phyloP scores from a whole-genome alignment of 2,888 invertebrate species.

The Phasia obesa region DNA sequence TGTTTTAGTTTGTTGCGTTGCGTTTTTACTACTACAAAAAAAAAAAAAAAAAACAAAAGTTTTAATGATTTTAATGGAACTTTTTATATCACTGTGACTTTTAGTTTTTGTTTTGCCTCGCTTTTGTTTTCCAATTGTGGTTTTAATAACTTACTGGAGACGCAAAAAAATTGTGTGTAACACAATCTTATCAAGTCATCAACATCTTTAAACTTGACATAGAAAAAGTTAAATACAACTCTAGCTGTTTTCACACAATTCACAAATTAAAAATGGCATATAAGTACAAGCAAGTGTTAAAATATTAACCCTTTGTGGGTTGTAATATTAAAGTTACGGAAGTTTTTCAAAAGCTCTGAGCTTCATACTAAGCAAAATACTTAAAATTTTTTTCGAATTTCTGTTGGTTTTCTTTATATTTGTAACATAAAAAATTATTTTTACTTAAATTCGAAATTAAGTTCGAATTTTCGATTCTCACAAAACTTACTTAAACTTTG shows the following conservation, averaged over 20 bases:
- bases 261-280: neutral
- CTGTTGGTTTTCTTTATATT: no score
- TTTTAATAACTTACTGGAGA: constrained; percentile 29
- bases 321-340: no score
- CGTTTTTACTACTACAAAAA: neutral
- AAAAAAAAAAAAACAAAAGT: no score
- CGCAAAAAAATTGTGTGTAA: constrained; percentile 1
- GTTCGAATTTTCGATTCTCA: no score
- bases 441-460: no score
- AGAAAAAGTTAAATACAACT: constrained; percentile 33
- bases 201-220: constrained; percentile 70
- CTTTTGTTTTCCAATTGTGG: constrained; percentile 21
- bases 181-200: constrained; percentile 53
- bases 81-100: constrained; percentile 26
- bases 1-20: constrained; percentile 13
- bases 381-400: no score
- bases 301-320: neutral
- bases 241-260: constrained; percentile 4
- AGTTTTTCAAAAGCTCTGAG: no score
- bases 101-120: constrained; percentile 26
- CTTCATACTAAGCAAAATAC: no score
- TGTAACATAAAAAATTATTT: no score
- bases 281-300: neutral
- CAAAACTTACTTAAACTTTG: no score
- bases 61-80: constrained; percentile 28